phyloP scores from a whole-genome alignment of 2,888 invertebrate species.

The Hesperia comma region DNA sequence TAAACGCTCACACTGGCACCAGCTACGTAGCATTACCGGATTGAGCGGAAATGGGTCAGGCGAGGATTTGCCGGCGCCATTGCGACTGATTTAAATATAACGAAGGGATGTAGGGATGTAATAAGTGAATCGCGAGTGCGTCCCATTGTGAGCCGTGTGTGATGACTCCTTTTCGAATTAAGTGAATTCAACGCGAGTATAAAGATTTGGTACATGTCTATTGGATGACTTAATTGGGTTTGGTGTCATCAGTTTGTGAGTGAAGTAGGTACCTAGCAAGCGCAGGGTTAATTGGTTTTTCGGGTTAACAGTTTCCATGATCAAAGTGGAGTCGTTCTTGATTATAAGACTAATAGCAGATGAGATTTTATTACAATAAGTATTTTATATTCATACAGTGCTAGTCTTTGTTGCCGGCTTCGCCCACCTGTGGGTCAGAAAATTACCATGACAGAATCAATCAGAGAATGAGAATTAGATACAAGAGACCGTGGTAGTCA shows the following conservation, averaged over 20 bases:
- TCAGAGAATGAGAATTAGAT: too few species aligned
- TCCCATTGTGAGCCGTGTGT: constrained; percentile 28
- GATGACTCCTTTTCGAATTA: constrained; percentile 28
- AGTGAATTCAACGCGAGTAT: neutral
- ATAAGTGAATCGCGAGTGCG: constrained; percentile 46
- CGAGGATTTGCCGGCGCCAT: constrained; percentile 73
- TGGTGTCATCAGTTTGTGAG: neutral
- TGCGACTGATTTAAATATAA: constrained; percentile 80
- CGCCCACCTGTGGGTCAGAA: too few species aligned
- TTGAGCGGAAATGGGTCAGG: constrained; percentile 79
- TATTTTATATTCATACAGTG: too few species aligned
- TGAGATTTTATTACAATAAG: too few species aligned
- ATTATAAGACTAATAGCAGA: too few species aligned
- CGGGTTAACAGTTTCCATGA: too few species aligned
- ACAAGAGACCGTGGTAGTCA: too few species aligned
- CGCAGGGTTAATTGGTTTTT: too few species aligned
- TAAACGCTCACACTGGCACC: constrained; percentile 50
- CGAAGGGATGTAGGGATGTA: constrained; percentile 56
- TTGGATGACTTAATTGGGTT: neutral
- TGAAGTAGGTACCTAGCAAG: too few species aligned
- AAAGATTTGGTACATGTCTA: neutral
- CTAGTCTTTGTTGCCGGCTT: too few species aligned
- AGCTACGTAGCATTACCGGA: constrained; percentile 68
- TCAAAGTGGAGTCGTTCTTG: too few species aligned
- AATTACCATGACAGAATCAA: too few species aligned